phyloP scores from a whole-genome alignment of 2,113 vertebrate genomes.

The Pomatorhinus ruficollis region DNA sequence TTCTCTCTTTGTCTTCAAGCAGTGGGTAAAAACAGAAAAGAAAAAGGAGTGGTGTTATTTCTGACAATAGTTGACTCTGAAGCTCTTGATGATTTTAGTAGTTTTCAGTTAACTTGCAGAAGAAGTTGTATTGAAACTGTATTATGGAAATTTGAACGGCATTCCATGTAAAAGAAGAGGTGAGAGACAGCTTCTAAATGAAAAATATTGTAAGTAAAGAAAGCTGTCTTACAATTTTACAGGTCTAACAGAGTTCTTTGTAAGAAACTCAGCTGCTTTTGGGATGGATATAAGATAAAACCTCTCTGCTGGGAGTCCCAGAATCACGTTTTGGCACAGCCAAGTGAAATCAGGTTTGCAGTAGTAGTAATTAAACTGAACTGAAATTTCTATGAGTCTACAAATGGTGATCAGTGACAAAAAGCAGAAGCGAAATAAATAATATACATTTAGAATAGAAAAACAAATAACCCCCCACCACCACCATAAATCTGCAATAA shows the following conservation, averaged over 20 bases:
- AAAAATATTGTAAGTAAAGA: background rate
- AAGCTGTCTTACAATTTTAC: background rate
- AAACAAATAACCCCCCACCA: background rate
- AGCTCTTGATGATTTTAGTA: background rate
- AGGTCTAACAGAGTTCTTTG: background rate
- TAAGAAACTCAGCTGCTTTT: background rate
- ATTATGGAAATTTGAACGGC: background rate
- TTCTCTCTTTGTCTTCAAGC: background rate
- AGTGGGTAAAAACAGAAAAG: background rate
- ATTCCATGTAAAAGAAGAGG: background rate
- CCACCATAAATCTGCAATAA: background rate
- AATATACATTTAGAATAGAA: background rate
- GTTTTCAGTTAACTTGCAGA: slow-evolving; percentile 4
- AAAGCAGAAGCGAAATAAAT: background rate
- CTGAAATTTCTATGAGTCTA: background rate
- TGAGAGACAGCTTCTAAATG: background rate
- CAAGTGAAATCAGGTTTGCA: background rate
- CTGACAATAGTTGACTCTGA: background rate
- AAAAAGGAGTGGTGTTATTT: background rate
- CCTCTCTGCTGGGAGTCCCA: background rate
- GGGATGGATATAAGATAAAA: background rate
- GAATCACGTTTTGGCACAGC: background rate
- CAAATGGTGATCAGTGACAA: background rate
- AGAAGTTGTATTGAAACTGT: background rate
- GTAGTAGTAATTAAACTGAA: background rate